phyloP scores from a whole-genome alignment of 2,888 invertebrate species.

The Thera obeliscata region DNA sequence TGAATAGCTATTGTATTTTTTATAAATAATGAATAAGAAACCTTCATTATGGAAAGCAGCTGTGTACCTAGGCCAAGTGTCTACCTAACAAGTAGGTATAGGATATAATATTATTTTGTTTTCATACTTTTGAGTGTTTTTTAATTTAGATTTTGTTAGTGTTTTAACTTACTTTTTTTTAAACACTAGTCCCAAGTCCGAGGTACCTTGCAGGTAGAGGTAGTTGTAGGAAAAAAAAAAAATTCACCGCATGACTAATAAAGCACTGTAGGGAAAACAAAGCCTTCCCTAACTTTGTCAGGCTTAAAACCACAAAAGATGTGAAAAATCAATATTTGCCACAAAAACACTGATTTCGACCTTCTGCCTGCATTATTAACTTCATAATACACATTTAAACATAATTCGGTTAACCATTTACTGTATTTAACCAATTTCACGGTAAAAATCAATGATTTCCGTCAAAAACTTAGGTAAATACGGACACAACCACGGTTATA shows the following conservation, averaged over 20 bases:
- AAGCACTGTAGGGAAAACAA: neutral
- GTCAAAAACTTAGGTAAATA: neutral
- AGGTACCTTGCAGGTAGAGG: too few species aligned
- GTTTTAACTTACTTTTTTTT: neutral
- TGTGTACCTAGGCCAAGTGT: too few species aligned
- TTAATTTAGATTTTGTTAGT: too few species aligned
- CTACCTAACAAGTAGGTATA: too few species aligned
- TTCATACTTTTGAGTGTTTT: too few species aligned
- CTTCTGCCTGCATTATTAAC: constrained; percentile 1
- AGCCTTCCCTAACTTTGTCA: neutral
- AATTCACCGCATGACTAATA: neutral
- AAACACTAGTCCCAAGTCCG: neutral
- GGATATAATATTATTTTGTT: too few species aligned
- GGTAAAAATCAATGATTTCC: constrained; percentile 17
- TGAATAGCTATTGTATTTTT: too few species aligned
- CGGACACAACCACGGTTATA: constrained; percentile 21
- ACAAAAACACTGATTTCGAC: constrained; percentile 17
- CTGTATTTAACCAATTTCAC: constrained; percentile 13
- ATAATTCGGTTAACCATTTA: neutral
- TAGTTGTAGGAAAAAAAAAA: too few species aligned
- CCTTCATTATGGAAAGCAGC: too few species aligned
- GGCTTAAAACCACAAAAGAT: constrained; percentile 12
- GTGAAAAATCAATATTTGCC: constrained; percentile 36
- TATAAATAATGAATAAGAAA: too few species aligned
- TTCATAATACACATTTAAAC: neutral